phyloP scores from a whole-genome alignment of 2,888 invertebrate genomes.

The Gonocerus acuteangulatus region DNA sequence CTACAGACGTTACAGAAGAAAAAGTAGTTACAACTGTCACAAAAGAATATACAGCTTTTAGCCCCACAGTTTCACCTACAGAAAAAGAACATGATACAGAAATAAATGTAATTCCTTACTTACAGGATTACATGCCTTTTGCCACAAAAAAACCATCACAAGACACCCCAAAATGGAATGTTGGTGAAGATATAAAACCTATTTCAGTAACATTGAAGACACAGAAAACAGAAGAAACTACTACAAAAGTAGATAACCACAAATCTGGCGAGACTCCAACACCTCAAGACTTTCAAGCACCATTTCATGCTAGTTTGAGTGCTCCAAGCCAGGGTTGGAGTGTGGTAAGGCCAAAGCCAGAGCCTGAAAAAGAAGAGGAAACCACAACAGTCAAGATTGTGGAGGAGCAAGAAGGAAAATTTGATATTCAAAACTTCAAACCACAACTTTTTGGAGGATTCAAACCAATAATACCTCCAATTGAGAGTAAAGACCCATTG shows the following conservation, averaged over 20 bases:
- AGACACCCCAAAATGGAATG: slow-evolving; percentile 12
- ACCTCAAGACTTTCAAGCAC: slow-evolving; percentile 57
- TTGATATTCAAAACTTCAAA: slow-evolving; percentile 59
- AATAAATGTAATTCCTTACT: slow-evolving; percentile 46
- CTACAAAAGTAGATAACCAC: slow-evolving; percentile 32
- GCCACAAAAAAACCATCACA: slow-evolving; percentile 41
- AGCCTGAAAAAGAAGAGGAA: slow-evolving; percentile 16
- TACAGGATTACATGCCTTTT: slow-evolving; percentile 47
- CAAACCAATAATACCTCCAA: slow-evolving; percentile 49
- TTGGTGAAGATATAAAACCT: slow-evolving; percentile 28
- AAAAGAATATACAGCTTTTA: slow-evolving; percentile 39
- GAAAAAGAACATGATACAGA: slow-evolving; percentile 40
- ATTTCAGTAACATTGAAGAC: slow-evolving; percentile 36
- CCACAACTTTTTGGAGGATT: slow-evolving; percentile 63
- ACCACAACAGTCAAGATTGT: slow-evolving; percentile 13
- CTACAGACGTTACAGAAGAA: slow-evolving; percentile 45
- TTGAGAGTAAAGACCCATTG: slow-evolving; percentile 27
- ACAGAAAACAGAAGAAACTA: slow-evolving; percentile 28
- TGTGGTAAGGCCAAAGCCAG: slow-evolving; percentile 30
- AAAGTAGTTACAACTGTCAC: slow-evolving; percentile 28
- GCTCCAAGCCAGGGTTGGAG: slow-evolving; percentile 43
- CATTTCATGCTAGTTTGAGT: slow-evolving; percentile 59
- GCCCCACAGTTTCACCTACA: slow-evolving; percentile 36
- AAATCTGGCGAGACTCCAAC: slow-evolving; percentile 42
- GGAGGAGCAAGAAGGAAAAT: slow-evolving; percentile 41